Evolutionary conservation across 2,797 vertebrate genomes (phyloP).

Genomic region (Brachyrhaphis roseni): DNA sequence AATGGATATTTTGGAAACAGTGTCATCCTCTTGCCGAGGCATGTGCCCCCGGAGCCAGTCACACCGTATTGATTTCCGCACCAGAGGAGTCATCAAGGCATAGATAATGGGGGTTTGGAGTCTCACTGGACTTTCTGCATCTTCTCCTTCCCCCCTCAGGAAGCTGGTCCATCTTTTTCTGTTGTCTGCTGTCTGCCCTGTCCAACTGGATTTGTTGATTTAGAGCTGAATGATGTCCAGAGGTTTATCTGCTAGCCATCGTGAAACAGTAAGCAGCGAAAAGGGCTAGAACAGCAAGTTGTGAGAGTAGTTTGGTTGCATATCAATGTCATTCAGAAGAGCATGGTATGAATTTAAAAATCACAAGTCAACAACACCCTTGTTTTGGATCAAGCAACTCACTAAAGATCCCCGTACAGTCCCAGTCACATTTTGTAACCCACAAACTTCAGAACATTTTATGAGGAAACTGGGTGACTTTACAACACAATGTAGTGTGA

Average conservation of each 20-base stretch:
- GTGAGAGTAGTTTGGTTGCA: slow-evolving; percentile 2
- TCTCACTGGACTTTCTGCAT: slow-evolving; percentile 54
- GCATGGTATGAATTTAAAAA: slow-evolving; percentile 20
- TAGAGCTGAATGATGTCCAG: slow-evolving; percentile 12
- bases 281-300: neutral
- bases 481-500: neutral
- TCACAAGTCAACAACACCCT: slow-evolving; percentile 9
- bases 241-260: neutral
- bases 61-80: slow-evolving; percentile 63
- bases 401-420: neutral
- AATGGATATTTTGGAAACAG: slow-evolving; percentile 64
- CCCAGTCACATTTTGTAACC: neutral
- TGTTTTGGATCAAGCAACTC: slow-evolving; percentile 16
- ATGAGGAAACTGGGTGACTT: neutral
- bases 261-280: neutral
- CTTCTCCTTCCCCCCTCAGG: slow-evolving; percentile 6
- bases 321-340: slow-evolving; percentile 18
- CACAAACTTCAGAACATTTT: neutral
- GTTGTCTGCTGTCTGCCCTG: slow-evolving; percentile 22
- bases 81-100: slow-evolving; percentile 63
- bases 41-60: slow-evolving; percentile 48
- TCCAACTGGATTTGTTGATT: slow-evolving; percentile 17
- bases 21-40: slow-evolving; percentile 59
- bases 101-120: slow-evolving; percentile 65
- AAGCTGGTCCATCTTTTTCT: slow-evolving; percentile 31